Conservation (phyloP, 1,140 invertebrate genomes). For the Archivesica marissinica region DNA sequence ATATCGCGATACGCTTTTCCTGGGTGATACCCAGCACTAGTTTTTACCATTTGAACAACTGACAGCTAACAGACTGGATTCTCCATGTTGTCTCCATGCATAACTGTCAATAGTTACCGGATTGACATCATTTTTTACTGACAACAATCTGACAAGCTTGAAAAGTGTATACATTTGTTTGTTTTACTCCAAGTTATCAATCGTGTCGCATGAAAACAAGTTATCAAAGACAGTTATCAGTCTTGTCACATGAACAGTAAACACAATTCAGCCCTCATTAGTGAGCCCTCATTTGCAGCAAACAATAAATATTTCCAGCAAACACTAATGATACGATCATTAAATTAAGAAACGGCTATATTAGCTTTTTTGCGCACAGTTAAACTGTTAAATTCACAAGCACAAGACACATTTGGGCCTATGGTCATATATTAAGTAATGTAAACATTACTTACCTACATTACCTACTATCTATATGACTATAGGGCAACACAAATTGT, state of each 20-base stretch:
- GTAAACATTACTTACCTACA: too few species aligned
- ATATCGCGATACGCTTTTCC: too few species aligned
- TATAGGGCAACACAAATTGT: too few species aligned
- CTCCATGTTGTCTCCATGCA: constrained; percentile 75
- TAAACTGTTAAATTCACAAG: too few species aligned
- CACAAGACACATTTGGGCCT: too few species aligned
- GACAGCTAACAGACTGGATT: constrained; percentile 72
- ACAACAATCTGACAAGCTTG: constrained; percentile 72
- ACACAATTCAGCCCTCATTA: too few species aligned
- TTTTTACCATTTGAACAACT: constrained; percentile 74
- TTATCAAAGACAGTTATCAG: neutral
- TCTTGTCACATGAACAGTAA: neutral
- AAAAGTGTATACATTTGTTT: constrained; percentile 65
- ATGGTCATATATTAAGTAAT: too few species aligned
- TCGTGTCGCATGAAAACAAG: constrained; percentile 53
- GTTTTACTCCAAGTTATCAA: neutral
- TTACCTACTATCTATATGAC: too few species aligned
- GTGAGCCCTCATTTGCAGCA: too few species aligned
- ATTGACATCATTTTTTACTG: constrained; percentile 62
- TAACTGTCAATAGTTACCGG: constrained; percentile 26
- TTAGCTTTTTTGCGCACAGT: too few species aligned
- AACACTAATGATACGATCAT: neutral
- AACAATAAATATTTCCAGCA: too few species aligned
- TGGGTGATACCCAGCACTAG: too few species aligned
- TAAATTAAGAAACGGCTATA: neutral